Base-by-base conservation (phyloP, 2,888 invertebrate genomes). In the Erebia palarica region DNA sequence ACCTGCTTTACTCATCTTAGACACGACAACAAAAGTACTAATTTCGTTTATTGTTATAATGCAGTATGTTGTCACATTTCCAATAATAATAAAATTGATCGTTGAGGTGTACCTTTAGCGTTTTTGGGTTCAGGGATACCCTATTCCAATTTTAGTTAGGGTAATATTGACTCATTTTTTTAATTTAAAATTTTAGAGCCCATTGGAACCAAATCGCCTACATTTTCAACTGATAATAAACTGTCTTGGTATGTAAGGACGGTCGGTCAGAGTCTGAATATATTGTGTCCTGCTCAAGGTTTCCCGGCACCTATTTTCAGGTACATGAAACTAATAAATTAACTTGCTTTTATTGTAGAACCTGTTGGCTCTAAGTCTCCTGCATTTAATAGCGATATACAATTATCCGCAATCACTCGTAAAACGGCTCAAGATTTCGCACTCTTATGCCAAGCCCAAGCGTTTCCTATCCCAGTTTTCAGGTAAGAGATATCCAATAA, bases 391-490 rank as follows among this genome's bases (percentile, higher is more conserved):
- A 94, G 94, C 78, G 96, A 95, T 80, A 94, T 95, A 75, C 94
- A 96, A 85, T 95, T 95, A 85, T 94, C 95, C 78, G 95, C 95
- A 86, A 96, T 95, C 86, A 95, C 95, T 84, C 94, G 96, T 86
- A 92, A 89, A 81, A 92, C 91, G 75, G 94, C 94, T 77, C 94
- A 94, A 82, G 94, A 94, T 82, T 94, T 96, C 84, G 95, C 95
- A 66, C 87, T 96, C 78, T 94, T 96, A 83, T 96, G 96, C 87
- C 96, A 96, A 86, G 96, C 96, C 77, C 96, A 97, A 94, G 96
- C 96, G 80, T 96, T 95, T 88, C 96, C 96, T 79, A 94, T 95
- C 83, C 95, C 95, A 78, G 80, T 89, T 77, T 93, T 92, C 91
- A 93, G 92, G 92, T 93, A 88, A 92, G 90, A 73, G 60, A 69